phyloP scores from a whole-genome alignment of 2,888 invertebrate genomes.

The Sphaerophoria taeniata region DNA sequence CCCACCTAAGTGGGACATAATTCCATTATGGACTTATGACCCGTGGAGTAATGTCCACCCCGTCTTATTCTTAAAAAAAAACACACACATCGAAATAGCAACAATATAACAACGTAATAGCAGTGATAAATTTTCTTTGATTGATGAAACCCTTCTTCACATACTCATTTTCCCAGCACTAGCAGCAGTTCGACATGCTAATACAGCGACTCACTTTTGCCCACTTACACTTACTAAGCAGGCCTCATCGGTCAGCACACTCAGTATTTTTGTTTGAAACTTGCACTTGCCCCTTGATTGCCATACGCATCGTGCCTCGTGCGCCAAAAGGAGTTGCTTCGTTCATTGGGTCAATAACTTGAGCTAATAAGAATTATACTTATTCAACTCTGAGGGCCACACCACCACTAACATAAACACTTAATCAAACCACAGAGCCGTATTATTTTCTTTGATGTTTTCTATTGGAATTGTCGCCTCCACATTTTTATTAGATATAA shows the following conservation, averaged over 20 bases:
- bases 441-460: slow-evolving; percentile 30
- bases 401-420: slow-evolving; percentile 7
- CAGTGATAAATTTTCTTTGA: slow-evolving; percentile 29
- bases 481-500: slow-evolving; percentile 41
- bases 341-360: slow-evolving; percentile 73
- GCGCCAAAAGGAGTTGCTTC: slow-evolving; percentile 48
- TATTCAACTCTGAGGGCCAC: slow-evolving; percentile 49
- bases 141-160: slow-evolving; percentile 20
- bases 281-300: slow-evolving; percentile 60
- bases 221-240: neutral
- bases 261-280: slow-evolving; percentile 44
- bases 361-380: slow-evolving; percentile 53
- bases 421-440: slow-evolving; percentile 34
- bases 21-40: too few relatives aligned
- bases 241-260: neutral
- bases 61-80: too few relatives aligned
- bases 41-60: too few relatives aligned
- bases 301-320: slow-evolving; percentile 41
- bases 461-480: slow-evolving; percentile 34
- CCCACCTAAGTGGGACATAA: too few relatives aligned
- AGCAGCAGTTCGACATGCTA: slow-evolving; percentile 20
- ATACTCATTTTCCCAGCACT: neutral
- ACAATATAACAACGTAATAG: too few relatives aligned
- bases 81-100: too few relatives aligned
- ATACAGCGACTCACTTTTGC: slow-evolving; percentile 20